Percentiles rank a stretch among this genome's conserved stretches.
These are phyloP conservation scores for Aphodius sticticus DNA, from an alignment of 2,888 invertebrate genomes.

Conservation along the genomic window DNA sequence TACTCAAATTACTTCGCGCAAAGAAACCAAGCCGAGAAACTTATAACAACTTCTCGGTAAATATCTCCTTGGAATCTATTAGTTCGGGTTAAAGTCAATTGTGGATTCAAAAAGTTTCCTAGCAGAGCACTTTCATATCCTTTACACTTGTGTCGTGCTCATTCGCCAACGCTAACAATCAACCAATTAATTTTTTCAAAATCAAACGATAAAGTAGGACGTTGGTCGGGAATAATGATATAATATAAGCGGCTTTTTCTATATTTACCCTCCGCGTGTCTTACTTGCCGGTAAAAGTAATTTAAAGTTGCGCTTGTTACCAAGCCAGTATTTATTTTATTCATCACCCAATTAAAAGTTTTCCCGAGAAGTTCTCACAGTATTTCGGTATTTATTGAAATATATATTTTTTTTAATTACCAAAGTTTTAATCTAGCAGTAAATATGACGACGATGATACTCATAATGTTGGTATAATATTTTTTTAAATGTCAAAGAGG, in stretches of 20 bases:
- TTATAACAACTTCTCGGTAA: too few species aligned
- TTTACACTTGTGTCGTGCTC: not conserved
- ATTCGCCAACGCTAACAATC: not conserved
- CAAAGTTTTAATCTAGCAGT: not conserved
- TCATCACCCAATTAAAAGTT: not conserved
- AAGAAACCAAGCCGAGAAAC: too few species aligned
- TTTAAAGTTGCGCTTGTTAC: not conserved
- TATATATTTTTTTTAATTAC: not conserved
- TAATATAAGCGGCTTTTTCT: not conserved
- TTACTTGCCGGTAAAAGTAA: not conserved
- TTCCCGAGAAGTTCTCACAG: not conserved
- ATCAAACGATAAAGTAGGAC: not conserved
- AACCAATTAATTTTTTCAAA: not conserved
- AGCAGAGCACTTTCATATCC: not conserved
- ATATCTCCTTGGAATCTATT: too few species aligned
- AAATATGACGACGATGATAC: not conserved
- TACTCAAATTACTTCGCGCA: too few species aligned
- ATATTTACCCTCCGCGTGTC: not conserved
- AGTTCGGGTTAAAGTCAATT: not conserved
- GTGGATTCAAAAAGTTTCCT: not conserved
- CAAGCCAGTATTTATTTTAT: constrained; percentile 4
- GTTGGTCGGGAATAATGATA: not conserved
- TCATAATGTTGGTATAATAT: not conserved
- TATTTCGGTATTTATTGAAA: constrained; percentile 4
- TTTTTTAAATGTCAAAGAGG: not conserved